Evolutionary conservation across 2,888 invertebrate species (phyloP), one percentile per base, ranked within the genome.

Genomic region (Drosophila mulleri): DNA sequence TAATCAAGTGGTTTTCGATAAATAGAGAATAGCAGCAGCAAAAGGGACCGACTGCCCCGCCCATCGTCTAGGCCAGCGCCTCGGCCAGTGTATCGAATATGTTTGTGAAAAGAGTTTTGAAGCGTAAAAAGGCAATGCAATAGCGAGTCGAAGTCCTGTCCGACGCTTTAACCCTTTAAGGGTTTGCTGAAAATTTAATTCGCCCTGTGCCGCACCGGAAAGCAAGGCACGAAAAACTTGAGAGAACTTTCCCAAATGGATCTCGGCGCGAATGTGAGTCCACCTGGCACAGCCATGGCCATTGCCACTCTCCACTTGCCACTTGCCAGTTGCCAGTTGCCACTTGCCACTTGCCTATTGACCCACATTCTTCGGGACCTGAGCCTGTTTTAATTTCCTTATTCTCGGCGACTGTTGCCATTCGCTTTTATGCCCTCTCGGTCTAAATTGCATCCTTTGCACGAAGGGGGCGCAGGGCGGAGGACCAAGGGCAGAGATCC

Each of bases 1-100:
- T 90, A 90, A 90, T 90, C 88, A 90, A 90, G 88, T 88, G 90
- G 88, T 89, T 86, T 87, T 82, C 88, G 78, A 84, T 89, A 90
- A 90, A 90, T 89, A 85, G 87, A 86, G 78, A 75, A 80, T 72
- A 73, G 70, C 67, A 73, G 70, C 66, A 70, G 58, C 37, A 42
- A 53, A 83, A 82, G 80, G 70, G 70, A 65, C 50, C 42, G 37
- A 48, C 32, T 56, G 42, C 60, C 48, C 64, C 48, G 29, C 39
- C 54, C 61, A 26, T 4, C 26, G 37, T 26, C 18, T 16, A 32
- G 57, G n/a, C 26, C 50, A 63, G 57, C 39, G 65, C 75, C 71
- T 23, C 16, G 63, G 53, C 72, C 74, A 83, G 86, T 83, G 82
- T 88, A 88, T 88, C 88, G 87, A 88, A 88, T 88, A 88, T 88